Percentiles rank a stretch among this genome's conserved stretches.
phyloP scores from a whole-genome alignment of 1,140 invertebrate species.

The Helicoverpa armigera region DNA sequence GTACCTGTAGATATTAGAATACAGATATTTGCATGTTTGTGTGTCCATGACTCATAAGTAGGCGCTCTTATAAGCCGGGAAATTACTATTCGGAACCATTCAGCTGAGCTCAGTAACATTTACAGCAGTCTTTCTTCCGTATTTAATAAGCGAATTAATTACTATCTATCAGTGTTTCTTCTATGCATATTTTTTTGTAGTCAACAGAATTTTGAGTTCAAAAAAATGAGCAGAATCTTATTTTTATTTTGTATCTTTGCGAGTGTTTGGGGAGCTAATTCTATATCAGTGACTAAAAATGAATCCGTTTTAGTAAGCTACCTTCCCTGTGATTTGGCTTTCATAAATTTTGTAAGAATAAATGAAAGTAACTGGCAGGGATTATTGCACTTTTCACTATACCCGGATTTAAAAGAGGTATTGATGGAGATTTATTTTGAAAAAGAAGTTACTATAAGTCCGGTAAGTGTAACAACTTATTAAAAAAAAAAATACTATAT shows the following conservation, averaged over 20 bases:
- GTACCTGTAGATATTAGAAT: neutral
- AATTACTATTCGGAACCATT: conserved; percentile 31
- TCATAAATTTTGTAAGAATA: conserved; percentile 76
- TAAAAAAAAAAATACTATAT: too few species aligned
- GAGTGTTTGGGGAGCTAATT: conserved; percentile 57
- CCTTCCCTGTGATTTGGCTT: conserved; percentile 74
- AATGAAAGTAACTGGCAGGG: conserved; percentile 69
- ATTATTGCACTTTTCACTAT: conserved; percentile 68
- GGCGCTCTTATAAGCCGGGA: conserved; percentile 69
- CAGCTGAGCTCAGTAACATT: neutral
- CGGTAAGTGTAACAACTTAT: conserved; percentile 61
- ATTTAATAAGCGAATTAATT: neutral
- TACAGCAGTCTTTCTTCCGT: too few species aligned
- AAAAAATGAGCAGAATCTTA: conserved; percentile 33
- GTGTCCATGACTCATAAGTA: conserved; percentile 66
- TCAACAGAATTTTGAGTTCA: neutral
- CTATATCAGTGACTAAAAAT: conserved; percentile 66
- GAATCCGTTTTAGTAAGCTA: conserved; percentile 72
- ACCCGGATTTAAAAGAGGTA: conserved; percentile 60
- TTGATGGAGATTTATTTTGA: conserved; percentile 70
- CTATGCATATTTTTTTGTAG: neutral
- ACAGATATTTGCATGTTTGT: conserved; percentile 36
- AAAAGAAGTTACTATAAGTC: conserved; percentile 64
- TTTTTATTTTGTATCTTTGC: conserved; percentile 40
- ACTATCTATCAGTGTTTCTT: neutral